Base-by-base conservation (phyloP, 2,113 vertebrate species). In the Serinus canaria region DNA sequence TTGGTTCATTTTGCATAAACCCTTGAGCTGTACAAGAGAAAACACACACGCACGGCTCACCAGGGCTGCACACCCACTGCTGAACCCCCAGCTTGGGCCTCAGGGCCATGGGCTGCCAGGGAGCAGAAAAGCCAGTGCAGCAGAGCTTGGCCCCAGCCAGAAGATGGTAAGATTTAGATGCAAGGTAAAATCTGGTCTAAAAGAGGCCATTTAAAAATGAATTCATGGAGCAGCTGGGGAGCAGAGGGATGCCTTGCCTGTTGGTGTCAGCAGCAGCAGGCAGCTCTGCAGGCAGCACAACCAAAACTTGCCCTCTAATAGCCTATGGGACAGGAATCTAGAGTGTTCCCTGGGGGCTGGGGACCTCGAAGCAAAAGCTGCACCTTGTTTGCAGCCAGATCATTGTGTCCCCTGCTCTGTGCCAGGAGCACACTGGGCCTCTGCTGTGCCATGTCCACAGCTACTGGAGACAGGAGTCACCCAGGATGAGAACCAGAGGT, bases 161-260 rank as follows among this genome's bases (percentile, higher is more conserved):
- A 49, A 59, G 31, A 28, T 20, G 31, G 27, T 39, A 43, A 31
- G 23, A 44, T 15, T 68, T 25, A 73, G 8, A n/a, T 37, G 13
- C 1, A 5, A 58, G 25, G 25, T 23, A 55, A 81, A 73, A 59
- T 43, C 33, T 24, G 37, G 4, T 58, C 59, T 55, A 47, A 68
- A 80, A 69, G 43, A 80, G 44, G 17, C 33, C 10, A 39, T 81
- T 44, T 72, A 4, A n/a, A 89, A 73, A 63, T 28, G 20, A 52
- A 3, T 8, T 50, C 3, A 0, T 0, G 1, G 60, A 74, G 50
- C 18, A 10, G 33, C 24, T 0, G 0, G 24, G 59, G 77, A 72
- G 41, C 0, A 0, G 41, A 35, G 59, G 27, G 20, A 4, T 23
- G 33, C 35, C 1, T 21, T 83, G 33, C 41, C 37, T 55, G 15